phyloP scores from a whole-genome alignment of 2,797 vertebrate genomes.

The Moxostoma hubbsi region DNA sequence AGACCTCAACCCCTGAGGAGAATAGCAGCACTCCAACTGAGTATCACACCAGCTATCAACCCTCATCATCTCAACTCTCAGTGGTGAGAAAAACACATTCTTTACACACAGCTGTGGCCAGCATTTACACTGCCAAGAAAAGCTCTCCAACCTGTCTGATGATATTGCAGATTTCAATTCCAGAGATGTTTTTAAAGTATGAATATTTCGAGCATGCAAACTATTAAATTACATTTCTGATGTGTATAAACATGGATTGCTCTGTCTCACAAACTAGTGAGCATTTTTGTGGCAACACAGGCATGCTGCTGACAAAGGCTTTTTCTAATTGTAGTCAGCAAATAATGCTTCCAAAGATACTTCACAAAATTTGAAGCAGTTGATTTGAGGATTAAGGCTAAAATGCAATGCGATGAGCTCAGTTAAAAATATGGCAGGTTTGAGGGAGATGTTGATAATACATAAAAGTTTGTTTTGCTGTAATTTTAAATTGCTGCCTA shows the following conservation, averaged over 20 bases:
- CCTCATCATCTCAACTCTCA: slow-evolving; percentile 59
- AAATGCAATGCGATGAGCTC: neutral
- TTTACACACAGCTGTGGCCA: slow-evolving; percentile 33
- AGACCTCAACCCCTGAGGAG: slow-evolving; percentile 48
- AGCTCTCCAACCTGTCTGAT: neutral
- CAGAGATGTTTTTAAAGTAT: no score
- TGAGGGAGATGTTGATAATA: no score
- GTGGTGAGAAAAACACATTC: slow-evolving; percentile 31
- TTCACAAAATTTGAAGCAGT: neutral
- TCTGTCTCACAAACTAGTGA: neutral
- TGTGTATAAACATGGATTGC: neutral
- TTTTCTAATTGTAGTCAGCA: neutral
- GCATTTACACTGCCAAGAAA: slow-evolving; percentile 18
- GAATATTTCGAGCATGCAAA: neutral
- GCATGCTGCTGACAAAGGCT: neutral
- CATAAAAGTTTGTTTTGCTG: neutral
- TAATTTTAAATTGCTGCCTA: neutral
- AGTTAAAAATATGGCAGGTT: neutral
- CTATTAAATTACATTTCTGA: neutral
- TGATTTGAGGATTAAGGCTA: neutral
- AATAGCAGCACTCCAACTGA: slow-evolving; percentile 53
- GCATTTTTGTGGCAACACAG: neutral
- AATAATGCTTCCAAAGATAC: neutral
- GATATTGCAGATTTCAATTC: neutral
- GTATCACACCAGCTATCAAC: slow-evolving; percentile 62